These are phyloP conservation scores for Bedellia somnulentella DNA, from an alignment of 2,888 invertebrate species.

Conservation along the genomic window DNA sequence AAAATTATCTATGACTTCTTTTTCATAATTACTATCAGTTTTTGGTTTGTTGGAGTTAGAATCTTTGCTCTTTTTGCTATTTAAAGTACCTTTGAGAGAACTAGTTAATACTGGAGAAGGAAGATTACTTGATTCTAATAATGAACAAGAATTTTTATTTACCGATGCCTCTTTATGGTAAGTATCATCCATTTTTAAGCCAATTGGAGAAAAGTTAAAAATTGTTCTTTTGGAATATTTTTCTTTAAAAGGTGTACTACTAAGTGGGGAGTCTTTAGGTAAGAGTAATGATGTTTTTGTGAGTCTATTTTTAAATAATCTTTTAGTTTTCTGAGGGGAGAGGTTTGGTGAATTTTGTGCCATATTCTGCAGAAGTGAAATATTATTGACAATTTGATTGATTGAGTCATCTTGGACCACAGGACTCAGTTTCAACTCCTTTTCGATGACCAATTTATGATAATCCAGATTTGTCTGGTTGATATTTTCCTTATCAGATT, in stretches of 20 bases:
- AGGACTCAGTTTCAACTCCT: constrained; percentile 15
- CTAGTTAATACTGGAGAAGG: background rate
- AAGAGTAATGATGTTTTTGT: constrained; percentile 18
- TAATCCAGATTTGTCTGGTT: constrained; percentile 23
- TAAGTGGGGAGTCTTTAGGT: constrained; percentile 26
- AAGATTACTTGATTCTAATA: constrained; percentile 11
- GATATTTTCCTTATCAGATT: constrained; percentile 37
- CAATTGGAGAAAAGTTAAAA: constrained; percentile 45
- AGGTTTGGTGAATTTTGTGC: constrained; percentile 14
- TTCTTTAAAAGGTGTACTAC: constrained; percentile 40
- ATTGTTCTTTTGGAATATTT: constrained; percentile 42
- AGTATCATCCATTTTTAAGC: constrained; percentile 16
- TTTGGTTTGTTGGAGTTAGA: background rate
- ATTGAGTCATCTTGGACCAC: constrained; percentile 30
- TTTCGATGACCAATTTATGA: constrained; percentile 32
- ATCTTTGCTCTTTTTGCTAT: constrained; percentile 1
- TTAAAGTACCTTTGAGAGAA: background rate
- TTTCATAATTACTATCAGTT: background rate
- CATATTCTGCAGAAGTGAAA: constrained; percentile 22
- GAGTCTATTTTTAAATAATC: constrained; percentile 17
- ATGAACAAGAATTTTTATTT: too few species aligned
- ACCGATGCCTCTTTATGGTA: too few species aligned
- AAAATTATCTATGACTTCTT: too few species aligned
- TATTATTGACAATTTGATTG: constrained; percentile 26
- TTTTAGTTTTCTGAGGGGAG: constrained; percentile 14